Evolutionary conservation across 2,888 invertebrate species (phyloP), one percentile per base, ranked within the genome.

Genomic region (Xestobium rufovillosum): DNA sequence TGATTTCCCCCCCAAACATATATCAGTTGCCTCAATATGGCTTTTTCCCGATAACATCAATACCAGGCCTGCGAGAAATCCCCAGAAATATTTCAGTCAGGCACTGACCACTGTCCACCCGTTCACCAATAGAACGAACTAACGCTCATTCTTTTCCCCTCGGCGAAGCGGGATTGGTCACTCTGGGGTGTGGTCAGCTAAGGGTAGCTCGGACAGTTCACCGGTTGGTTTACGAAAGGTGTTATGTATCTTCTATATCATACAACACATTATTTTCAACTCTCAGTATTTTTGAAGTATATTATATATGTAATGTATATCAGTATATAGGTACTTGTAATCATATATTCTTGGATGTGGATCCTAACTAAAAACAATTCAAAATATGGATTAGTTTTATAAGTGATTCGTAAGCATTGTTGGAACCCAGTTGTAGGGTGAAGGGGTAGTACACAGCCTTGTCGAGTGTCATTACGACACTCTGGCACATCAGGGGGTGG

Each of bases 381-480:
- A 47, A 47, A 45, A 41, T 45, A 39, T 38, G 41, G 41, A 41
- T 40, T 42, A 44, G 39, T 36, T 30, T 40, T 47, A 47, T 45
- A 44, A 42, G 47, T 51, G 52, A 52, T 59, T 58, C 56, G 55
- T 57, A 57, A 60, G 57, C 57, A 49, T 54, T 38, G 53, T 50
- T 59, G 61, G 50, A 56, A 56, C 49, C 50, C 55, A 55, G 55
- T 46, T 50, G 45, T 41, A 46, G 45, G 56, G 47, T 39, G 48
- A 57, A 53, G 53, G 59, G 56, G 56, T 38, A n/a, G n/a, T n/a
- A n/a, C n/a, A 39, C 15, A 23, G 32, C 6, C 48, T 49, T 48
- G 56, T 57, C 52, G 59, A 62, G 61, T 61, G 59, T 60, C 62
- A 60, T 62, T 60, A 62, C 57, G 53, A 56, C 61, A 60, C 60